Evolutionary conservation across 2,888 invertebrate genomes (phyloP).

Genomic region (Ophioninae sp.): DNA sequence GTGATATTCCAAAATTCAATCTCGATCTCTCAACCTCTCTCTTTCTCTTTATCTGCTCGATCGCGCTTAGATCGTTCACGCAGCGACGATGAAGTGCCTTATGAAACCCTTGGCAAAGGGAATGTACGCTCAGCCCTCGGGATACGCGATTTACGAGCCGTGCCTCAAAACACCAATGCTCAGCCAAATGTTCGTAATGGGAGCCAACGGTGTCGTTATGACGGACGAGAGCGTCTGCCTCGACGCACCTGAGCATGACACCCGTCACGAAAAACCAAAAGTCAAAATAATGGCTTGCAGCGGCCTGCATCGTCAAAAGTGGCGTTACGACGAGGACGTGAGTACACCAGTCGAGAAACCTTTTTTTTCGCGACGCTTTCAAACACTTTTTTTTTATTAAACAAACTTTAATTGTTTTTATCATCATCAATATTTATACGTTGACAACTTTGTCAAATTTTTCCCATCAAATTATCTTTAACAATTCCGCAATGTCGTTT

Average conservation of each 20-base stretch:
- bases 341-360: constrained; percentile 26
- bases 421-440: neutral
- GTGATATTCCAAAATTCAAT: constrained; percentile 5
- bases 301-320: constrained; percentile 86
- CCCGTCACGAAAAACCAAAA: constrained; percentile 82
- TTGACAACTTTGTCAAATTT: neutral
- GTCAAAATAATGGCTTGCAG: constrained; percentile 89
- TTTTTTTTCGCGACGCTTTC: neutral
- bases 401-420: neutral
- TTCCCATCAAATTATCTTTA: neutral
- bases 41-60: neutral
- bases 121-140: constrained; percentile 86
- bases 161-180: constrained; percentile 85
- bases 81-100: constrained; percentile 83
- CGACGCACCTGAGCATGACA: constrained; percentile 85
- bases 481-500: neutral
- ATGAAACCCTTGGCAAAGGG: constrained; percentile 85
- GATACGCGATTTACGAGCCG: constrained; percentile 85
- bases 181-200: constrained; percentile 88
- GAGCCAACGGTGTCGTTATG: constrained; percentile 88
- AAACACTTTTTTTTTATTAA: neutral
- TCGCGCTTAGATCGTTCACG: constrained; percentile 82
- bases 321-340: constrained; percentile 84
- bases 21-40: neutral
- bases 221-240: constrained; percentile 94